phyloP scores from a whole-genome alignment of 92 coral and sea anemone genomes.

The Umimayanthus kanabou region DNA sequence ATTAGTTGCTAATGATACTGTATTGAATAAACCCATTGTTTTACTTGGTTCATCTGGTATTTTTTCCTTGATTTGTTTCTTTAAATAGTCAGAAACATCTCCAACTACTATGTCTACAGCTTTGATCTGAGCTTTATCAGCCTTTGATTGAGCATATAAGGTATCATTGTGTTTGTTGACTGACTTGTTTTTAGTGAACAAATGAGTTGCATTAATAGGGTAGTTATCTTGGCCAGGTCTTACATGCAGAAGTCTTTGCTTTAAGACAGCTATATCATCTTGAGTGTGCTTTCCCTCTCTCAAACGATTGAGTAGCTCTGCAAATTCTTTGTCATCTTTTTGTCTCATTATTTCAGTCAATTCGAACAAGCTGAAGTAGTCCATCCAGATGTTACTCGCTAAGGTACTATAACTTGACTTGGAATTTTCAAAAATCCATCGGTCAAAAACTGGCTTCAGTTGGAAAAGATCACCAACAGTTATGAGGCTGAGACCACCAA shows the following conservation, averaged over 20 bases:
- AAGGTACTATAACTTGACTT: constrained; percentile 46
- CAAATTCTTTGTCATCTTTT: constrained; percentile 73
- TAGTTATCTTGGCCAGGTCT: constrained; percentile 41
- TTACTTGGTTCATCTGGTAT: constrained; percentile 61
- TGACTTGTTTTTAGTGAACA: constrained; percentile 54
- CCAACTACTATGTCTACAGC: constrained; percentile 68
- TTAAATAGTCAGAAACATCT: constrained; percentile 62
- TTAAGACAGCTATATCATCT: constrained; percentile 48
- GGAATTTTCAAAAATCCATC: constrained; percentile 53
- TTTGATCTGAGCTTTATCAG: constrained; percentile 59
- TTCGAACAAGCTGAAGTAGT: constrained; percentile 50
- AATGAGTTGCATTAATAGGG: constrained; percentile 49
- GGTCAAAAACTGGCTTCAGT: constrained; percentile 51
- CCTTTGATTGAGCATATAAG: constrained; percentile 19
- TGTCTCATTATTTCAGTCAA: constrained; percentile 69
- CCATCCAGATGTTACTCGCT: constrained; percentile 57
- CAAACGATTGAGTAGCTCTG: constrained; percentile 69
- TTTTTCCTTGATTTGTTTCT: constrained; percentile 55
- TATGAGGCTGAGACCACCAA: constrained; percentile 54
- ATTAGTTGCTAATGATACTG: constrained; percentile 46
- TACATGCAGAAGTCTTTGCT: constrained; percentile 15
- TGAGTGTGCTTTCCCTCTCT: constrained; percentile 71
- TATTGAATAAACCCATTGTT: constrained; percentile 60
- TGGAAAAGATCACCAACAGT: constrained; percentile 68
- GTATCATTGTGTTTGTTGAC: constrained; percentile 57